Evolutionary conservation across 2,113 vertebrate genomes (phyloP), one percentile per base, ranked within the genome.

Genomic region (Hippocampus zosterae): DNA sequence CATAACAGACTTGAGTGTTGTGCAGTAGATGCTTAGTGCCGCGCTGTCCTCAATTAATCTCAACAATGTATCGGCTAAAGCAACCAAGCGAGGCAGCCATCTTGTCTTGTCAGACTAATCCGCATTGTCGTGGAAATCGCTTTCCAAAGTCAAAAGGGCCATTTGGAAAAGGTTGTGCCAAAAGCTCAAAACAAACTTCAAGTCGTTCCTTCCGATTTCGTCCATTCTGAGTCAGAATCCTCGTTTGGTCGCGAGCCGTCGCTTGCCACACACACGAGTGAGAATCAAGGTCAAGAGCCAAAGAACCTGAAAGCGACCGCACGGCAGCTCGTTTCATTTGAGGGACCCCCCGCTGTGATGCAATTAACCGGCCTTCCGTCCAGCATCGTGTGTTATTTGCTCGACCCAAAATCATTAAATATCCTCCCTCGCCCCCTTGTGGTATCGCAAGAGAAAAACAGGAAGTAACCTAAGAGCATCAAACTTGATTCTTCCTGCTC

Each of bases 321-420:
- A 15, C 46, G 78, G 77, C 41, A 37, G 46, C 80, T 74, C 42
- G 75, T 81, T 84, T 79, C 78, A 86, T 87, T 83, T 80, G 73
- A 75, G 88, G 80, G 87, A 88, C 78, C 18, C 78, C 18, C 41
- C 23, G 59, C 80, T 57, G 44, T 8, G 25, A 80, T 74, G 74
- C 86, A 90, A 89, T 91, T 90, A 87, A 83, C 84, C 81, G 40
- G 78, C 64, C 64, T 79, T 87, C 81, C 80, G 83, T 87, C 81
- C 79, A 76, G 81, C 81, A 84, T 85, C 80, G 85, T 89, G 88
- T 85, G 87, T 90, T 89, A 88, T 84, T 89, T 84, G 85, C 85
- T 84, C 3, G 29, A 33, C 29, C 29, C 29, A 33, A 33, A 33
- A 33, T 33, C 29, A 33, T 33, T 33, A 4, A 33, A 33, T 5